A percentile compares a stretch with the other conserved stretches of the same genome.
Conservation (phyloP, 2,888 invertebrate genomes). For the Idaea dimidiata region DNA sequence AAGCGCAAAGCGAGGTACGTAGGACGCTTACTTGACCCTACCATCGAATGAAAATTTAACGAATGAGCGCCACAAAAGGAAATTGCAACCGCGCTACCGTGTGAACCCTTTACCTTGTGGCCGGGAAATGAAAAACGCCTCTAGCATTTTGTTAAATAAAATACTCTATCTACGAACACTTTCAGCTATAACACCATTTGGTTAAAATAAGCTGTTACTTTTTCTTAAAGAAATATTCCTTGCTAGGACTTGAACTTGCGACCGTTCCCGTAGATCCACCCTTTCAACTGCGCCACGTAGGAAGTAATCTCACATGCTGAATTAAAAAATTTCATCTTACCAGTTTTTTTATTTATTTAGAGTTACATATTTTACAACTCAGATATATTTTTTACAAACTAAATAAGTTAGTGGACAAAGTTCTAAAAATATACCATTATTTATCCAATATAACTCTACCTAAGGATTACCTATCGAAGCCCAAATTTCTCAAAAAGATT, state of each 20-base stretch:
- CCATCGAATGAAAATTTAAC: conserved; percentile 62
- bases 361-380: too few relatives aligned
- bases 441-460: not conserved
- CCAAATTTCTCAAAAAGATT: not conserved
- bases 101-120: conserved; percentile 53
- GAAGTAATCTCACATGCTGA: too few relatives aligned
- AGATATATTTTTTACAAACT: too few relatives aligned
- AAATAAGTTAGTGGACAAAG: too few relatives aligned
- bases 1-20: conserved; percentile 35
- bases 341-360: too few relatives aligned
- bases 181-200: not conserved
- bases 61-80: conserved; percentile 64
- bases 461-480: not conserved
- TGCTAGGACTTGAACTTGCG: too few relatives aligned
- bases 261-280: too few relatives aligned
- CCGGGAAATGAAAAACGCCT: conserved; percentile 43
- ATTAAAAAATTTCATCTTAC: too few relatives aligned
- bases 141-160: conserved; percentile 19
- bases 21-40: conserved; percentile 49
- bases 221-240: too few relatives aligned
- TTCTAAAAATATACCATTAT: too few relatives aligned
- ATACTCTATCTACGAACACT: not conserved
- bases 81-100: conserved; percentile 54
- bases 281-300: too few relatives aligned
- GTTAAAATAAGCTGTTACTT: not conserved